A percentile compares a stretch with the other conserved stretches of the same genome.
Evolutionary conservation across 2,797 vertebrate genomes (phyloP).

Genomic region (Catharus ustulatus): DNA sequence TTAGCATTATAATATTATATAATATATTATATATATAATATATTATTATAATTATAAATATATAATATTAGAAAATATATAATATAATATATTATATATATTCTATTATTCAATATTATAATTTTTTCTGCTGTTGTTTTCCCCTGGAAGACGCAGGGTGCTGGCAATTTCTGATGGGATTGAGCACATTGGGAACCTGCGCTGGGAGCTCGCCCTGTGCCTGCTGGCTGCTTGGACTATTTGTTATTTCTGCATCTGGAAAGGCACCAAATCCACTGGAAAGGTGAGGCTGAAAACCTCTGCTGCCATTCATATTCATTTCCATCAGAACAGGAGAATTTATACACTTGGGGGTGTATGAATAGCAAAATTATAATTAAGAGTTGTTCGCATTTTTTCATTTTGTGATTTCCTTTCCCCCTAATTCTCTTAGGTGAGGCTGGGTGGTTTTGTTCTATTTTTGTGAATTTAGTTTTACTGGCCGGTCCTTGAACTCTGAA

Average conservation of each 20-base stretch:
- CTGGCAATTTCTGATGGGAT: constrained; percentile 94
- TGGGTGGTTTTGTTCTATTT: neutral
- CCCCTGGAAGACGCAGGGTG: constrained; percentile 84
- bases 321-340: neutral
- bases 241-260: constrained; percentile 99
- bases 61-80: too few species aligned
- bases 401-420: neutral
- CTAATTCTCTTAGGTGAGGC: neutral
- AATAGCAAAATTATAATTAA: neutral
- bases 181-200: constrained; percentile 91
- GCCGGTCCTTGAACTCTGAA: neutral
- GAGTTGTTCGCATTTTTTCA: neutral
- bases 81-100: too few species aligned
- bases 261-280: constrained; percentile 98
- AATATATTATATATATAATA: too few species aligned
- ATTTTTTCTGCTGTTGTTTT: neutral
- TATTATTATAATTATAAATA: too few species aligned
- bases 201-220: constrained; percentile 96
- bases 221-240: constrained; percentile 96
- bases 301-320: neutral
- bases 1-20: neutral
- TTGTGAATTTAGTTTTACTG: neutral
- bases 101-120: too few species aligned
- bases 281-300: constrained; percentile 83
- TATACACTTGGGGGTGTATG: neutral